Percentiles rank a stretch among this genome's conserved stretches.
phyloP scores from a whole-genome alignment of 2,888 invertebrate genomes.

The Drosophila pseudotalamancana region DNA sequence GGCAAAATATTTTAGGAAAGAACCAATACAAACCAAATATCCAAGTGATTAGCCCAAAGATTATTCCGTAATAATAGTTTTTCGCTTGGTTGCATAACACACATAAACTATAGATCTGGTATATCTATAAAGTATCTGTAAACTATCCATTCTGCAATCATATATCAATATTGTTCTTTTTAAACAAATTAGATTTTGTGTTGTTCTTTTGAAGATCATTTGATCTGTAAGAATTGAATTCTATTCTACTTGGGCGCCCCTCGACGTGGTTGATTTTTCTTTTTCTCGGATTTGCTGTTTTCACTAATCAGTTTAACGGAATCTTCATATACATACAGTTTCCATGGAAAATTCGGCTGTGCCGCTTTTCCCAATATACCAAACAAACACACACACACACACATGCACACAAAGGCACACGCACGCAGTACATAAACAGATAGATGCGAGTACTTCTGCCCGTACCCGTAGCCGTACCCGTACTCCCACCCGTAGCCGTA shows the following conservation, averaged over 20 bases:
- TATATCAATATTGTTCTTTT: neutral
- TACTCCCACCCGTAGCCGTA: neutral
- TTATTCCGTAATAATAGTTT: too few species aligned
- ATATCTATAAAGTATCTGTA: too few species aligned
- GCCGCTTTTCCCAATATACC: conserved; percentile 33
- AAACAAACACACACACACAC: conserved; percentile 23
- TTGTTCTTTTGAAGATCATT: too few species aligned
- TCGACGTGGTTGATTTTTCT: conserved; percentile 10
- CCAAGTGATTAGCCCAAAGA: too few species aligned
- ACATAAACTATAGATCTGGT: too few species aligned
- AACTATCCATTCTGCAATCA: neutral
- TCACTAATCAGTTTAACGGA: conserved; percentile 45
- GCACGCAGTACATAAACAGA: neutral
- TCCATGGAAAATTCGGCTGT: conserved; percentile 37
- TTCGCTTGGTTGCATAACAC: too few species aligned
- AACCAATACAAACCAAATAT: too few species aligned
- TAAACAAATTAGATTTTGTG: neutral
- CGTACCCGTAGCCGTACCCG: neutral
- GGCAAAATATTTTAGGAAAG: too few species aligned
- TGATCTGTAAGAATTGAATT: too few species aligned
- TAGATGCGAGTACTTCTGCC: conserved; percentile 5
- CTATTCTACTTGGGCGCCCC: conserved; percentile 13
- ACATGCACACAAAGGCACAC: neutral
- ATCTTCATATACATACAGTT: conserved; percentile 33
- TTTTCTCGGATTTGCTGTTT: conserved; percentile 31